A percentile compares a stretch with the other conserved stretches of the same genome.
Evolutionary conservation across 2,113 vertebrate genomes (phyloP).

Genomic region (Callospermophilus lateralis): DNA sequence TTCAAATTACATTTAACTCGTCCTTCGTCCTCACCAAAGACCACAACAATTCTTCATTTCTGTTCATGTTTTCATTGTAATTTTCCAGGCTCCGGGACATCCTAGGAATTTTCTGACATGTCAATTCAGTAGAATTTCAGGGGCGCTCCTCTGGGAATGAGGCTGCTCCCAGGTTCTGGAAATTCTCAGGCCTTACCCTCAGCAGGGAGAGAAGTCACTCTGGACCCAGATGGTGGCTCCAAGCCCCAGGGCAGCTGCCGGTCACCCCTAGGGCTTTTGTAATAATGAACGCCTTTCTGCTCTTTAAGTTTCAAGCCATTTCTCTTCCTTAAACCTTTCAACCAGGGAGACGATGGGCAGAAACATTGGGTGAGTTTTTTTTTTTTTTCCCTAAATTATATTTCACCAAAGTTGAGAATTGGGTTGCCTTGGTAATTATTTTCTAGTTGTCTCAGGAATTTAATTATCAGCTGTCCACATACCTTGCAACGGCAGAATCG

Average conservation of each 20-base stretch:
- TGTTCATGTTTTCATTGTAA: slow-evolving; percentile 52
- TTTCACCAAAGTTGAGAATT: background rate
- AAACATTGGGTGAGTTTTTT: background rate
- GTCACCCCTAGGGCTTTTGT: background rate
- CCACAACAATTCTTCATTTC: slow-evolving; percentile 64
- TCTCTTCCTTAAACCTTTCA: background rate
- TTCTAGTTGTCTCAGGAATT: slow-evolving; percentile 25
- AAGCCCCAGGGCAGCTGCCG: background rate
- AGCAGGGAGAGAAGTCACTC: background rate
- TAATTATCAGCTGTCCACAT: background rate
- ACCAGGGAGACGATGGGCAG: background rate
- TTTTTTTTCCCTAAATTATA: background rate
- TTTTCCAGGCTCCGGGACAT: slow-evolving; percentile 60
- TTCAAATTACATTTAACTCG: slow-evolving; percentile 73
- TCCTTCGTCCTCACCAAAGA: slow-evolving; percentile 61
- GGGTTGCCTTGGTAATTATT: background rate
- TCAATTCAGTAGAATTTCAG: background rate
- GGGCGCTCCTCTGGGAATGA: background rate
- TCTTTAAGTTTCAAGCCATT: background rate
- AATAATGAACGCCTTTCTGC: background rate
- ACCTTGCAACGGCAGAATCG: background rate
- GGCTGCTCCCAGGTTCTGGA: background rate
- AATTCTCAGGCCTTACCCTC: background rate
- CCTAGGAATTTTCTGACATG: background rate
- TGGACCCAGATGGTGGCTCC: background rate